phyloP scores from a whole-genome alignment of 2,113 vertebrate species.

The Tragelaphus buxtoni region DNA sequence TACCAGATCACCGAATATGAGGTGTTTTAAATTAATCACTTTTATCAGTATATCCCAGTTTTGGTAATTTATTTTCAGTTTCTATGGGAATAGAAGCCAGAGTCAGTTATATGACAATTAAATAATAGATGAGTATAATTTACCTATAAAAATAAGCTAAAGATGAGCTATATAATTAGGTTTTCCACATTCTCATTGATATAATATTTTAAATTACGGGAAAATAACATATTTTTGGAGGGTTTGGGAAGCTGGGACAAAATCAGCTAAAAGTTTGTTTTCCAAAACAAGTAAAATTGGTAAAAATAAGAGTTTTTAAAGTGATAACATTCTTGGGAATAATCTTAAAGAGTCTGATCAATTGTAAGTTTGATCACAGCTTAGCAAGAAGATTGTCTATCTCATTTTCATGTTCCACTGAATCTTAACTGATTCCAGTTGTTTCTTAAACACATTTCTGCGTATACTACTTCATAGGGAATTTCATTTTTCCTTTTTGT shows the following conservation, averaged over 20 bases:
- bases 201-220: neutral
- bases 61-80: conserved; percentile 18
- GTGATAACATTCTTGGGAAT: neutral
- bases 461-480: neutral
- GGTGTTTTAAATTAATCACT: conserved; percentile 9
- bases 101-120: neutral
- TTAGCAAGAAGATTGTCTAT: neutral
- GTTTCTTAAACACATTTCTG: neutral
- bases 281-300: neutral
- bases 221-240: conserved; percentile 16
- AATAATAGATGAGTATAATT: neutral
- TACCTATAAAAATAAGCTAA: neutral
- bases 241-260: neutral
- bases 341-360: neutral
- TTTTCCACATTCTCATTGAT: neutral
- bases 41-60: neutral
- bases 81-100: conserved; percentile 33
- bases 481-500: conserved; percentile 10
- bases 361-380: neutral
- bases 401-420: neutral
- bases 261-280: neutral
- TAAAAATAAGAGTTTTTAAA: conserved; percentile 31
- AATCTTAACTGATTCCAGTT: neutral
- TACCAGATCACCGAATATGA: neutral
- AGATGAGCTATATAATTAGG: neutral